Evolutionary conservation across 2,797 vertebrate species (phyloP), one percentile per base, ranked within the genome.

Genomic region (Denticeps clupeoides): DNA sequence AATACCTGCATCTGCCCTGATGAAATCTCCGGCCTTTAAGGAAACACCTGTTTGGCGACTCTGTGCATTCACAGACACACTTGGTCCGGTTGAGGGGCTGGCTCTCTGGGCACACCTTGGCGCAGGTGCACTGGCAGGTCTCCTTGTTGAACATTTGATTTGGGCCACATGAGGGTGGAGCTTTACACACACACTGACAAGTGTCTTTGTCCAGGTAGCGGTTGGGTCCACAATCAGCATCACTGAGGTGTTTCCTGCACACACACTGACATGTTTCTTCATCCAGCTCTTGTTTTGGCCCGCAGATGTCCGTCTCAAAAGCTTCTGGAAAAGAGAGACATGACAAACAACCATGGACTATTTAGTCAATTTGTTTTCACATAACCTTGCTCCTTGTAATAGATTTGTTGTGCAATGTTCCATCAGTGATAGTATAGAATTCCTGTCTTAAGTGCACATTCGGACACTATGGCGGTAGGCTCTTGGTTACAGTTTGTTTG

Each of bases 1-100:
- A 70, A 79, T 74, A 96, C 93, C 93, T 97, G 91, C 93, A 97
- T 0, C 91, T 90, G 54, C 86, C 82, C 55, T 84, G 85, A 51
- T 89, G 85, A 63, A 97, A 97, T 55, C 88, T 79, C 64, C 87
- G 83, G 64, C 91, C 93, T 74, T 82, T 89, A 35, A 94, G 77
- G 69, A 97, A 90, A 70, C 93, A 97, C 72, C 87, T 92, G 50
- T 90, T 93, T 44, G 87, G 81, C 2, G 85, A 87, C 79, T 97
- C 90, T 60, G 78, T 85, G 69, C 93, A 97, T 78, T 97, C 92
- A 59, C 93, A 97, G 62, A 64, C 16, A 48, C 93, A 97, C 56
- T 88, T 94, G 55, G 74, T 77, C 57, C 79, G 86, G 67, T 95
- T 91, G 53, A 97, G 78, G 0, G 93, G 92, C 47, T 89, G 91